Evolutionary conservation across 2,113 vertebrate genomes (phyloP), one percentile per base, ranked within the genome.

Genomic region (Myrmophylax atrothorax): DNA sequence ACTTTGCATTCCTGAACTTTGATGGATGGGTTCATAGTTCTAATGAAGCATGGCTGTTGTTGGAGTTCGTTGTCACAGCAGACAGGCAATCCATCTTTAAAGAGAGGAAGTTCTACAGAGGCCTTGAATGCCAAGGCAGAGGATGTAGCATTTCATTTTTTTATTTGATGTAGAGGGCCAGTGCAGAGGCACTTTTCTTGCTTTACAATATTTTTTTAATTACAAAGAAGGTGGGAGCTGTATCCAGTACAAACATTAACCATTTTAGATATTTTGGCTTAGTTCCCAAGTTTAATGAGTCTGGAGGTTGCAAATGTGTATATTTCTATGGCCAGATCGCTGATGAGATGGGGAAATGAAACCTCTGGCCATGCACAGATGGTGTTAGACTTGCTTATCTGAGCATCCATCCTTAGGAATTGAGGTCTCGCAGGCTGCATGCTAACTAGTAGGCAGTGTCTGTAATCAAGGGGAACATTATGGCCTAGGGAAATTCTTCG

Each of bases 31-130:
- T 75, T 91, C 1, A 1, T 75, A 78, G 64, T 74, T 90, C 50
- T 92, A 70, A 86, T 78, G 77, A 84, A 93, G 64, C 35, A 28
- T 89, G 60, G 38, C 76, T 81, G 76, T 63, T 86, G 69, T 75
- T 94, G 93, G 90, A 96, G 93, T 86, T 89, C 6, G 3, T 89
- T 80, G 68, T 89, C 83, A 40, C 35, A 38, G 60, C 50, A 55
- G 67, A 88, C 59, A 73, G 1, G 11, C 62, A 75, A 78, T 95
- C 87, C 66, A 25, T 94, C 93, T 96, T 86, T 75, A 70, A 50
- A 33, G 81, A 89, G 81, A 73, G 60, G 46, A 76, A 81, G 64
- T 93, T 78, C 68, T 78, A 6, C 46, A 68, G 56, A 70, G 35
- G 35, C 76, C 73, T 90, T 86, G 52, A 86, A 90, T 81, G 66